phyloP scores from a whole-genome alignment of 2,113 vertebrate species.

The Pteropus alecto region DNA sequence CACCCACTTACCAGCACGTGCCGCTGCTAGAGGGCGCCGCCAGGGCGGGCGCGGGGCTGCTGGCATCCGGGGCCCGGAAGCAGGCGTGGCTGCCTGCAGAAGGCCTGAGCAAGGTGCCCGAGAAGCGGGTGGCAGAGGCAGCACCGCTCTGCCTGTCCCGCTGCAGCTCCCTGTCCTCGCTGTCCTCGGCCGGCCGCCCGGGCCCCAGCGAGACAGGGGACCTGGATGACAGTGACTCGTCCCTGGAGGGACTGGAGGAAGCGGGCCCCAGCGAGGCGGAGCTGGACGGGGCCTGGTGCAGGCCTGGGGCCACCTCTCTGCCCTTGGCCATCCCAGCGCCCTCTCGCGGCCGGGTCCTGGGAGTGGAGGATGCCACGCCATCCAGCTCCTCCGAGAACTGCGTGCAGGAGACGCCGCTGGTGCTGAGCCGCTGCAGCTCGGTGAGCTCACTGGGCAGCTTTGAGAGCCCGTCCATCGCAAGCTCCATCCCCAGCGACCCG shows the following conservation, averaged over 20 bases:
- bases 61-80: conserved; percentile 43
- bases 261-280: conserved; percentile 81
- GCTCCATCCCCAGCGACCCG: conserved; percentile 97
- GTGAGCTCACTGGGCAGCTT: conserved; percentile 98
- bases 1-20: conserved; percentile 94
- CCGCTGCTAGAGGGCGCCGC: conserved; percentile 87
- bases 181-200: conserved; percentile 92
- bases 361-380: conserved; percentile 87
- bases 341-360: conserved; percentile 80
- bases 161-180: conserved; percentile 95
- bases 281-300: conserved; percentile 79
- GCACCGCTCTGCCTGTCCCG: conserved; percentile 95
- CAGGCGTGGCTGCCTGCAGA: conserved; percentile 89
- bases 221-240: conserved; percentile 89
- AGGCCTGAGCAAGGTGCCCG: conserved; percentile 85
- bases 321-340: conserved; percentile 84
- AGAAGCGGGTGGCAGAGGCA: conserved; percentile 92
- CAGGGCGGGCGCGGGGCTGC: conserved; percentile 67
- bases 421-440: conserved; percentile 98
- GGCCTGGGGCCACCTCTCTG: conserved; percentile 73
- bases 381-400: conserved; percentile 98
- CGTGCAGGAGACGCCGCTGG: conserved; percentile 95
- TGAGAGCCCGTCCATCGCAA: conserved; percentile 95
- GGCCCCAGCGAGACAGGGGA: conserved; percentile 87
- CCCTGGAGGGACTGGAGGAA: conserved; percentile 94